Conservation (phyloP, 2,797 vertebrate genomes). For the Momotus momota region DNA sequence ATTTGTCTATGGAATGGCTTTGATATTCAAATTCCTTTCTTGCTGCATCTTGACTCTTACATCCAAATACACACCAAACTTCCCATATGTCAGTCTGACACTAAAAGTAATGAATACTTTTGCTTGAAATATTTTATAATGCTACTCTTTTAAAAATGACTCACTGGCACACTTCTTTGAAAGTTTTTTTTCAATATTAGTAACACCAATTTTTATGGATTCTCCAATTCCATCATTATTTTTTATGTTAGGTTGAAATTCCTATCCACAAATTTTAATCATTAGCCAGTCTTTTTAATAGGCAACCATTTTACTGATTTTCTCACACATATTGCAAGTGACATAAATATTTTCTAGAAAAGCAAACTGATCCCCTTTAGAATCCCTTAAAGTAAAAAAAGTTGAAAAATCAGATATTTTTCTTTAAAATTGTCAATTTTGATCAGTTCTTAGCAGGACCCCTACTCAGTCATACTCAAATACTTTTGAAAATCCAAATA, state of each 20-base stretch:
- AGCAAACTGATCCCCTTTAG: neutral
- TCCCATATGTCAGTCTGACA: neutral
- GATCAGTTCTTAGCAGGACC: neutral
- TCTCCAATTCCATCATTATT: neutral
- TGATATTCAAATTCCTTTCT: neutral
- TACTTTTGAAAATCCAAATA: neutral
- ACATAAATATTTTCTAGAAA: neutral
- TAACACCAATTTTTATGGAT: neutral
- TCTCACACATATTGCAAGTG: neutral
- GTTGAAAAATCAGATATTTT: neutral
- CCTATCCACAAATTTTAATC: neutral
- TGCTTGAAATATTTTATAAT: neutral
- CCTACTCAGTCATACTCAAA: neutral
- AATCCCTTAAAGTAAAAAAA: neutral
- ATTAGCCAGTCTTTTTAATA: neutral
- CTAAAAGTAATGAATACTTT: neutral
- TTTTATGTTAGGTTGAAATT: neutral
- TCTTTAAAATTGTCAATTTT: neutral
- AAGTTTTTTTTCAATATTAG: neutral
- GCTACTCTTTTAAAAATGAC: neutral
- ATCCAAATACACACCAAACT: neutral
- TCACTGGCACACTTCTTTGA: neutral
- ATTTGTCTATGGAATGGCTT: neutral
- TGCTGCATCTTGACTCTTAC: neutral
- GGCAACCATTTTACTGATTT: neutral